Evolutionary conservation across 2,113 vertebrate genomes (phyloP).

Genomic region (Mus spicilegus): DNA sequence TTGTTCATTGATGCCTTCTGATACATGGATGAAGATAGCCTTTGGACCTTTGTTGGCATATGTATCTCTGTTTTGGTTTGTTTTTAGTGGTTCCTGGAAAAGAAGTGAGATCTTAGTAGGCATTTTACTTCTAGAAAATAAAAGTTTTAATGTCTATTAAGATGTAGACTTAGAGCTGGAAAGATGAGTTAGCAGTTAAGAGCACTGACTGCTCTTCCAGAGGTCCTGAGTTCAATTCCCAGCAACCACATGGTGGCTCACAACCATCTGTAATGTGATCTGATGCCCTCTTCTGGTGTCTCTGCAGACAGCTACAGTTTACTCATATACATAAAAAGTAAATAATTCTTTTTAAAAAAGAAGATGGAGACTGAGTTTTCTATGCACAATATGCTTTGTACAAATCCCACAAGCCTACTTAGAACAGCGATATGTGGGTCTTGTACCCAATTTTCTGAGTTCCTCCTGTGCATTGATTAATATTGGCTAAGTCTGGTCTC

Average conservation of each 20-base stretch:
- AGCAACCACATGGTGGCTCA: too few species aligned
- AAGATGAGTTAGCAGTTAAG: too few species aligned
- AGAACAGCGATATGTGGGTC: neutral
- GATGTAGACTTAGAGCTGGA: too few species aligned
- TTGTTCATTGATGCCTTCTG: neutral
- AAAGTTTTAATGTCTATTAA: constrained; percentile 26
- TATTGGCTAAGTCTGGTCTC: neutral
- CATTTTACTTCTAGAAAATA: neutral
- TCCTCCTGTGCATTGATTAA: neutral
- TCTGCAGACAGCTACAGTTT: too few species aligned
- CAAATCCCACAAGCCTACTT: neutral
- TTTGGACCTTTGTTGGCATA: neutral
- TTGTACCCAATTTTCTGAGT: constrained; percentile 2
- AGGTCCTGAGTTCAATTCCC: too few species aligned
- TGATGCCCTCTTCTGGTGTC: too few species aligned
- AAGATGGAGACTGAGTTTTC: constrained; percentile 32
- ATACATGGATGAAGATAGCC: neutral
- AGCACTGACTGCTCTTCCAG: too few species aligned
- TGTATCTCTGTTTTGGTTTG: neutral
- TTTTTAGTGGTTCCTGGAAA: constrained; percentile 17
- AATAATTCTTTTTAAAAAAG: too few species aligned
- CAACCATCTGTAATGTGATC: too few species aligned
- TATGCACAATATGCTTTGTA: neutral
- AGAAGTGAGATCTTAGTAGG: neutral
- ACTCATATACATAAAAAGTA: too few species aligned